Percentiles rank a stretch among this genome's conserved stretches.
These are phyloP conservation scores for Colistium nudipinnis DNA, from an alignment of 2,113 vertebrate species.

Conservation along the genomic window DNA sequence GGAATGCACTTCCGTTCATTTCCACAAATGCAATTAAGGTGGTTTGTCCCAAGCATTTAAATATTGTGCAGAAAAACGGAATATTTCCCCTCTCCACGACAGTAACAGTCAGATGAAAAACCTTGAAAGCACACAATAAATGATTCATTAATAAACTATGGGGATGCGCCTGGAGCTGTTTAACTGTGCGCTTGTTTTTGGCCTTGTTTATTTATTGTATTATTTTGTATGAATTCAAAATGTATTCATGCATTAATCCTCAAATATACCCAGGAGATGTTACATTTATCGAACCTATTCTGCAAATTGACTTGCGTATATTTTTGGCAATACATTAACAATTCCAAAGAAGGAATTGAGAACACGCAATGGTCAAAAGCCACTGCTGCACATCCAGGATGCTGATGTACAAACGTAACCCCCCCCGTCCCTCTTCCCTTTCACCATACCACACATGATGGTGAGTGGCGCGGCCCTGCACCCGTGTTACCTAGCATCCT, in stretches of 20 bases:
- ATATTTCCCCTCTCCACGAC: no score
- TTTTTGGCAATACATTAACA: not conserved
- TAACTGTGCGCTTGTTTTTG: no score
- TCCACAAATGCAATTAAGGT: not conserved
- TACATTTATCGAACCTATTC: not conserved
- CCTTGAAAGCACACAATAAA: not conserved
- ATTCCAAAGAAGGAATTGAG: no score
- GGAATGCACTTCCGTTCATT: not conserved
- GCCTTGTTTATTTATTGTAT: no score
- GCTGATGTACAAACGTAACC: not conserved
- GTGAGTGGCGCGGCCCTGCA: not conserved
- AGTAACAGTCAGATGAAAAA: no score
- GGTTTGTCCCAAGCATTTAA: not conserved
- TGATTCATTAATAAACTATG: not conserved
- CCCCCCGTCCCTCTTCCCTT: not conserved
- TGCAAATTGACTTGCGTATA: not conserved
- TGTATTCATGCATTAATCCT: not conserved
- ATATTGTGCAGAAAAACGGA: not conserved
- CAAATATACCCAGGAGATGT: not conserved
- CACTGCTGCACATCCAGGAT: not conserved
- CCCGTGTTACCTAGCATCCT: slow-evolving; percentile 90
- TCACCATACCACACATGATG: not conserved
- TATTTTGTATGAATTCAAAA: no score
- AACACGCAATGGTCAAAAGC: not conserved
- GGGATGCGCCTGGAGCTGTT: not conserved